Base-by-base conservation (phyloP, 2,113 vertebrate species). In the Alligator sinensis region DNA sequence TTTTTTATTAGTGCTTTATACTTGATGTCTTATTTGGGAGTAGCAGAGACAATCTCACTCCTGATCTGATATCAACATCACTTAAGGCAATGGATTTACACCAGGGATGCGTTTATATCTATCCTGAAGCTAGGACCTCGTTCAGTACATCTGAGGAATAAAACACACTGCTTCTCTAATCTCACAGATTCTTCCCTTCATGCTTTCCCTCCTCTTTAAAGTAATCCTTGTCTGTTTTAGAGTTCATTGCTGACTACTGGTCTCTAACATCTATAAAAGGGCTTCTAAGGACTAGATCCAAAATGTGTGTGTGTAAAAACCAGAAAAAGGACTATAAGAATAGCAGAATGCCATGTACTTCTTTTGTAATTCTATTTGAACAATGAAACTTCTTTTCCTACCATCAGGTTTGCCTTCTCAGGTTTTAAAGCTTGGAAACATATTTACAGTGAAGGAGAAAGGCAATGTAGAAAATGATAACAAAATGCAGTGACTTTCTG, bases 191-290 rank as follows among this genome's bases (percentile, higher is more conserved):
- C 61, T 47, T 2, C 57, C 76, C 91, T 64, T 83, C 79, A 8
- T 94, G 88, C 92, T 94, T 96, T 94, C 81, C 90, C 91, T 87
- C 85, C 86, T 87, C 5, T 0, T 75, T 94, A 82, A 96, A 96
- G 92, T 96, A 97, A 97, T 97, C 96, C 95, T 93, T 0, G 2
- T 19, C 8, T 68, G 92, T 89, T 93, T 96, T 95, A 96, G 95
- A 96, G 91, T 96, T 97, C 89, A 91, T 89, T 60, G 77, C 93
- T 79, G 90, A 21, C 82, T 79, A 94, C 72, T 14, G 87, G 34
- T 90, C 96, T 24, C 2, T 68, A 94, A 66, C 90, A 96, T 93
- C 91, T 96, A 94, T 83, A 34, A 85, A 66, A 87, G 34, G 86
- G 82, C 91, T 96, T 70, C 76, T 18, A 4, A 6, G 91, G 74